phyloP scores from a whole-genome alignment of 2,797 vertebrate genomes.

The Phrynocephalus vlangalii region DNA sequence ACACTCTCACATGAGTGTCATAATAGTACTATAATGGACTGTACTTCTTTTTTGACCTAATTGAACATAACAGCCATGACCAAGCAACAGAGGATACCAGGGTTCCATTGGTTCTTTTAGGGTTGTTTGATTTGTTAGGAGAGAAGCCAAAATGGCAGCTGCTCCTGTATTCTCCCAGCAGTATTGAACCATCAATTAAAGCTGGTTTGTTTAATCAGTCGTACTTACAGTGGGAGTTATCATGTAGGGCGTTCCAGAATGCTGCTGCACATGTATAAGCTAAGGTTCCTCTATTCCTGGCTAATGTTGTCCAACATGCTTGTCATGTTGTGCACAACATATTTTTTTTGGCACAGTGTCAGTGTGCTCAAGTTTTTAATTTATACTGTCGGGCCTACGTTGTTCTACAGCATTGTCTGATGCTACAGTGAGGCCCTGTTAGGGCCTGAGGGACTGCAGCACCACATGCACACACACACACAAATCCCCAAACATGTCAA shows the following conservation, averaged over 20 bases:
- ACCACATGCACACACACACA: too few species aligned
- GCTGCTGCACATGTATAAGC: neutral
- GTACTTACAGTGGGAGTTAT: neutral
- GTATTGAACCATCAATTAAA: neutral
- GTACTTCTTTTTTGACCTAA: neutral
- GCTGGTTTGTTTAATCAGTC: neutral
- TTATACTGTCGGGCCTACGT: neutral
- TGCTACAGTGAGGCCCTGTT: neutral
- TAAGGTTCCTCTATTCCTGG: neutral
- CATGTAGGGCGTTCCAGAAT: neutral
- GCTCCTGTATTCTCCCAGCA: neutral
- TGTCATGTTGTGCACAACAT: too few species aligned
- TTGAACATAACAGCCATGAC: neutral
- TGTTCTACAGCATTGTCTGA: neutral
- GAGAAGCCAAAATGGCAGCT: neutral
- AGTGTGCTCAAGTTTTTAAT: neutral
- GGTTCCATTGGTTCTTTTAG: neutral
- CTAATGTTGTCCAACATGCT: neutral
- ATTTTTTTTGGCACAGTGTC: neutral
- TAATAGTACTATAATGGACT: neutral
- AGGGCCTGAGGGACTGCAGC: neutral
- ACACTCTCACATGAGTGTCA: neutral
- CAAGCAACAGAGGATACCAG: neutral
- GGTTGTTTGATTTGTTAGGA: too few species aligned
- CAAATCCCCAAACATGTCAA: neutral